Evolutionary conservation across 2,113 vertebrate species (phyloP).

Genomic region (Hippocampus abdominalis): DNA sequence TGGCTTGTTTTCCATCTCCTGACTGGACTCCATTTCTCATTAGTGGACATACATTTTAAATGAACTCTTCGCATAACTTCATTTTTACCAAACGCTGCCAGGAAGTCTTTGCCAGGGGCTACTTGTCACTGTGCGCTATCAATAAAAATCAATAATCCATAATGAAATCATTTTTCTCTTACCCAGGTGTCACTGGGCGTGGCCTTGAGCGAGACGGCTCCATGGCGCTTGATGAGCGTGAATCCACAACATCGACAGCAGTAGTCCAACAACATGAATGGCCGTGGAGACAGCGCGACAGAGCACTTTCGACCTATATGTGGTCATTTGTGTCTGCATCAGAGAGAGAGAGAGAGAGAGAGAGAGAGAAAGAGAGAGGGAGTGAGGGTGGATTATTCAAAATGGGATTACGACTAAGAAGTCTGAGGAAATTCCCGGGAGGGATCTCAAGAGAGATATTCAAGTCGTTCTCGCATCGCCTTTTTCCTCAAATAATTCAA

Average conservation of each 20-base stretch:
- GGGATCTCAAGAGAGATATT: slow-evolving; percentile 30
- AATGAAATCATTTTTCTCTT: slow-evolving; percentile 46
- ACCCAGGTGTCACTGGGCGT: slow-evolving; percentile 81
- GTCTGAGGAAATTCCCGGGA: slow-evolving; percentile 49
- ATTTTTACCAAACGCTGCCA: neutral
- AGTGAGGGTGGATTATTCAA: slow-evolving; percentile 71
- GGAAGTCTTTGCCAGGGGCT: neutral
- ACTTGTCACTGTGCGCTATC: neutral
- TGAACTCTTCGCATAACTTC: neutral
- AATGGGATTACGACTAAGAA: slow-evolving; percentile 67
- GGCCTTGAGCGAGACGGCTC: slow-evolving; percentile 75
- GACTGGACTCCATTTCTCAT: neutral
- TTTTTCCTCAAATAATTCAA: neutral
- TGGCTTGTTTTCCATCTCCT: slow-evolving; percentile 16
- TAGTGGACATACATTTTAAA: neutral
- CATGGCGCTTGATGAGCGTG: slow-evolving; percentile 72
- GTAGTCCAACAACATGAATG: slow-evolving; percentile 77
- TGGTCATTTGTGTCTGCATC: slow-evolving; percentile 18
- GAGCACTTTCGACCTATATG: slow-evolving; percentile 31
- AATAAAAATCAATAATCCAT: neutral
- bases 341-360: slow-evolving; percentile 11
- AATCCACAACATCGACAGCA: slow-evolving; percentile 74
- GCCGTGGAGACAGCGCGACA: slow-evolving; percentile 30
- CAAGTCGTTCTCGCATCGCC: neutral
- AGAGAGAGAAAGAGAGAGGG: slow-evolving; percentile 28